These are phyloP conservation scores for Lasioglossum zephyrum DNA, from an alignment of 2,888 invertebrate genomes.

Conservation along the genomic window DNA sequence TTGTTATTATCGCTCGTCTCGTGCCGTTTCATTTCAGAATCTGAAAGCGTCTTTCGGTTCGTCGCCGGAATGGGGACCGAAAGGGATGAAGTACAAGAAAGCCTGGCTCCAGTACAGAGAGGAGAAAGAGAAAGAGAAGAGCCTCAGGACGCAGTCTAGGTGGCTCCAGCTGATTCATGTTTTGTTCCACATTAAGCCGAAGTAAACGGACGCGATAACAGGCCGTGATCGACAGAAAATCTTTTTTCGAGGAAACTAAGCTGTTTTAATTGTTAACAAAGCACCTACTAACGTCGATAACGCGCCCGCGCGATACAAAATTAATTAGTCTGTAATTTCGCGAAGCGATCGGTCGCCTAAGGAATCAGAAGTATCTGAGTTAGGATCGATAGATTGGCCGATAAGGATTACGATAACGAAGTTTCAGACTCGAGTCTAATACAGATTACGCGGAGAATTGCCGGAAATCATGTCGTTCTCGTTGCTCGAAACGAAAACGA, in stretches of 20 bases:
- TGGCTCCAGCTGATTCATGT: slow-evolving; percentile 64
- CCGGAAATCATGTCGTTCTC: not conserved
- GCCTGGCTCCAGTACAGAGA: slow-evolving; percentile 76
- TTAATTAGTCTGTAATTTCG: not conserved
- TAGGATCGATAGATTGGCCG: not conserved
- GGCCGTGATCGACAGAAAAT: not conserved
- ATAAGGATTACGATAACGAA: not conserved
- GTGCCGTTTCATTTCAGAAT: slow-evolving; percentile 63
- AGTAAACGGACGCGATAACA: not conserved
- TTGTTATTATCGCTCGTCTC: not conserved
- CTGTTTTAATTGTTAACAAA: not conserved
- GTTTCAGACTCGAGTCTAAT: slow-evolving; percentile 6
- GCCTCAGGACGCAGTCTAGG: slow-evolving; percentile 57
- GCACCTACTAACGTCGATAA: not conserved
- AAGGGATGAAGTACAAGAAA: slow-evolving; percentile 60
- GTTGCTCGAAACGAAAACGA: not conserved
- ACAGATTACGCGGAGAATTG: not conserved
- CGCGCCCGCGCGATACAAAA: not conserved
- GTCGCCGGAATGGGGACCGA: slow-evolving; percentile 76
- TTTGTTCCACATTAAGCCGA: slow-evolving; percentile 52
- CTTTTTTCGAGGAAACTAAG: not conserved
- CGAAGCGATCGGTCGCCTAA: not conserved
- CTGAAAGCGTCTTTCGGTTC: slow-evolving; percentile 73
- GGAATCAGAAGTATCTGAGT: not conserved
- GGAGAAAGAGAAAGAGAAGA: slow-evolving; percentile 71